phyloP scores from a whole-genome alignment of 2,888 invertebrate species.

The Teinopalpus imperialis region DNA sequence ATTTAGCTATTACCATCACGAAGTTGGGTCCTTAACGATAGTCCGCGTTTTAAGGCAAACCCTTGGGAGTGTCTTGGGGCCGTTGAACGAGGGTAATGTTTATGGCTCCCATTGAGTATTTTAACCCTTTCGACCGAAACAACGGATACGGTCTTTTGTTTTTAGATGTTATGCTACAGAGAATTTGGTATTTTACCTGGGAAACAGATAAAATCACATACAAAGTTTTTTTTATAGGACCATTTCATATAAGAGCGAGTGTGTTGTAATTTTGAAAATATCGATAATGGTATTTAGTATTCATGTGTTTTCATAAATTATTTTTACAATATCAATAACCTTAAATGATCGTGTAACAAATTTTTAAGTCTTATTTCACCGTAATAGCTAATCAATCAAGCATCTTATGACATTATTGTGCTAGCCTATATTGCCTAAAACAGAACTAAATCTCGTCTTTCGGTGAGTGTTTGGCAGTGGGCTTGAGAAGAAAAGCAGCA shows the following conservation, averaged over 20 bases:
- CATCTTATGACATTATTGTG: too few species aligned
- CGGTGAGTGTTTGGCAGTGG: too few species aligned
- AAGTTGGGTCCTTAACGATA: conserved; percentile 29
- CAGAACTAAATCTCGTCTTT: too few species aligned
- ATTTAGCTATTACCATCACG: conserved; percentile 24
- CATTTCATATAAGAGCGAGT: not conserved
- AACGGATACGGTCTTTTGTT: conserved; percentile 27
- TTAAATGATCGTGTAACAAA: too few species aligned
- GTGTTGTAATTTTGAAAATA: not conserved
- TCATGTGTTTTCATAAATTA: too few species aligned
- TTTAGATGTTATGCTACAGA: conserved; percentile 19
- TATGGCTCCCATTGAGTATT: conserved; percentile 38
- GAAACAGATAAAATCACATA: conserved; percentile 13
- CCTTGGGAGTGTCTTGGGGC: conserved; percentile 33
- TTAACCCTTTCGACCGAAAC: conserved; percentile 37
- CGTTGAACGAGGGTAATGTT: conserved; percentile 38
- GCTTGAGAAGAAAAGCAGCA: too few species aligned
- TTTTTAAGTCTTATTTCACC: too few species aligned
- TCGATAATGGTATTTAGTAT: too few species aligned
- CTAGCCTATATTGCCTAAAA: too few species aligned
- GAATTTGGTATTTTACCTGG: conserved; percentile 15
- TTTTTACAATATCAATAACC: too few species aligned
- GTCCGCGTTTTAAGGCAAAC: conserved; percentile 27
- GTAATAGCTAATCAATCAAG: too few species aligned
- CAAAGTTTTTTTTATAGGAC: not conserved